These are phyloP conservation scores for Lycopodina hypogea DNA, from an alignment of 37 sponge, comb jelly and placozoan species.

Conservation along the genomic window DNA sequence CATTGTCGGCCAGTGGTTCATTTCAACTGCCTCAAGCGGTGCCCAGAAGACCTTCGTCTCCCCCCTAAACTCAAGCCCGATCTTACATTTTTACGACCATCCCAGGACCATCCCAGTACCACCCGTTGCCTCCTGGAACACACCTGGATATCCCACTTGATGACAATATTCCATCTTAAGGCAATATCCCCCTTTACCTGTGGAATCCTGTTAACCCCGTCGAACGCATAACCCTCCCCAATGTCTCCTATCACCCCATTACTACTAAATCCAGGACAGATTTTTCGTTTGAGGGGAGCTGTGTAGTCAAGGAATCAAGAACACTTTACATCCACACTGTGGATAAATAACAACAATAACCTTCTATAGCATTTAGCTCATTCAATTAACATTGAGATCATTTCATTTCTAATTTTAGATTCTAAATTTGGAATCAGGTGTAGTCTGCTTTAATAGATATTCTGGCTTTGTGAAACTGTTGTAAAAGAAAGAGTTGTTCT, in stretches of 20 bases:
- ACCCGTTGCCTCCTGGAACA: not conserved
- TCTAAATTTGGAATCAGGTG: too few relatives aligned
- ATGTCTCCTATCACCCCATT: not conserved
- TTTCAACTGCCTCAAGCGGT: slow-evolving; percentile 17
- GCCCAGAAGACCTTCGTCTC: not conserved
- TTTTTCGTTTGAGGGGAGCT: slow-evolving; percentile 6
- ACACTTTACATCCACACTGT: not conserved
- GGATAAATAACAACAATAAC: not conserved
- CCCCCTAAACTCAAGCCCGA: not conserved
- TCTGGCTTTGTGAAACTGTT: too few relatives aligned
- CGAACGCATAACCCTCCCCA: not conserved
- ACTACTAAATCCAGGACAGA: not conserved
- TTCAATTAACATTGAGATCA: too few relatives aligned
- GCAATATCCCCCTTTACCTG: too few relatives aligned
- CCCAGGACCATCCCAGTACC: too few relatives aligned
- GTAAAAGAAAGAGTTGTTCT: too few relatives aligned
- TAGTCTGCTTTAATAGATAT: too few relatives aligned
- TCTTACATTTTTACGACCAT: not conserved
- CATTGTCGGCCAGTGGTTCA: slow-evolving; percentile 9
- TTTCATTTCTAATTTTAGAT: too few relatives aligned
- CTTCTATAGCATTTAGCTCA: too few relatives aligned
- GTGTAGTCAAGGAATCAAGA: not conserved
- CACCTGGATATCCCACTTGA: not conserved
- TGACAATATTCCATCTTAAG: not conserved
- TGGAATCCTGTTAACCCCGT: not conserved